Evolutionary conservation across 2,797 vertebrate species (phyloP).

Genomic region (Diplodus sargus): DNA sequence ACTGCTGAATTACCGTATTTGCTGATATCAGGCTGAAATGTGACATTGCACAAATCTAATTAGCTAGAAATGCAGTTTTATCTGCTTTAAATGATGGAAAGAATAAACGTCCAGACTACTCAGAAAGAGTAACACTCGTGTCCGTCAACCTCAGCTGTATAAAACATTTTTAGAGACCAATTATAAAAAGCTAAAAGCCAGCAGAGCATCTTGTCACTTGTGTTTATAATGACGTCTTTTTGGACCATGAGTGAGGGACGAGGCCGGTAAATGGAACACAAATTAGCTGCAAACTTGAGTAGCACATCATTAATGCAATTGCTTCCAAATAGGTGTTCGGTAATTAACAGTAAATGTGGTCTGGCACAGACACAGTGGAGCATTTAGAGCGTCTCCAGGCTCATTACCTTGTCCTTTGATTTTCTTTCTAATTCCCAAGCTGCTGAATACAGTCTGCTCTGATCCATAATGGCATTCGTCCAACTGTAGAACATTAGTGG

Average conservation of each 20-base stretch:
- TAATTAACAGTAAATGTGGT: conserved; percentile 59
- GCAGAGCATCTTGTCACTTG: not conserved
- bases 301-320: conserved; percentile 35
- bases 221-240: conserved; percentile 3
- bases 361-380: conserved; percentile 21
- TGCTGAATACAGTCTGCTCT: conserved; percentile 58
- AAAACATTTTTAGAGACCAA: not conserved
- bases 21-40: not conserved
- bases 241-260: not conserved
- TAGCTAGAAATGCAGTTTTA: not conserved
- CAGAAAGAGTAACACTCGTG: no score
- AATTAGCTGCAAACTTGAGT: conserved; percentile 39
- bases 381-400: conserved; percentile 36
- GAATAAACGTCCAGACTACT: no score
- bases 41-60: not conserved
- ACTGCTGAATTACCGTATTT: not conserved
- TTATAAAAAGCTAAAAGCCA: conserved; percentile 14
- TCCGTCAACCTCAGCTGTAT: not conserved
- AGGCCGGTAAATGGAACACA: conserved; percentile 24
- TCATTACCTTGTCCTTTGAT: conserved; percentile 61
- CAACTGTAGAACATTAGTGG: conserved; percentile 63
- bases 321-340: conserved; percentile 38
- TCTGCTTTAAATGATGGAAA: not conserved
- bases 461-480: conserved; percentile 63
- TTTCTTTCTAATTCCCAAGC: conserved; percentile 46